phyloP scores from a whole-genome alignment of 2,888 invertebrate species.

The Amblyjoppa proteus region DNA sequence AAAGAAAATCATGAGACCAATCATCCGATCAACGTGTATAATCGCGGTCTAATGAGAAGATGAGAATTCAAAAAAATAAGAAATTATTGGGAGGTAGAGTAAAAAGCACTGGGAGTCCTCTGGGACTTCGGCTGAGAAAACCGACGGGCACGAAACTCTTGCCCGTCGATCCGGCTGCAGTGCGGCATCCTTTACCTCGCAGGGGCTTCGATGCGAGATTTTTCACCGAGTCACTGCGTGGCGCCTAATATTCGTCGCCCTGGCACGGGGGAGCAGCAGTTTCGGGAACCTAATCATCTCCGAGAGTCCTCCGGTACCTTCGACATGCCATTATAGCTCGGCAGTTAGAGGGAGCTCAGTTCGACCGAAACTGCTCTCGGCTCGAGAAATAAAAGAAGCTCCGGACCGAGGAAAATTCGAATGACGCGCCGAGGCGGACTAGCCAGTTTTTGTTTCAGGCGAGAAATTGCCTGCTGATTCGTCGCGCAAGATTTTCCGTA shows the following conservation, averaged over 20 bases:
- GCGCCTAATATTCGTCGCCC: conserved; percentile 64
- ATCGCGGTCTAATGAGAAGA: conserved; percentile 56
- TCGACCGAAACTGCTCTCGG: conserved; percentile 66
- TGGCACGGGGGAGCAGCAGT: conserved; percentile 1
- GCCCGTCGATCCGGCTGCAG: conserved; percentile 39
- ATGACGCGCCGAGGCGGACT: conserved; percentile 70
- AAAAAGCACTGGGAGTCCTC: conserved; percentile 30
- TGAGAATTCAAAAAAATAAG: not conserved
- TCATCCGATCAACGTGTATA: conserved; percentile 63
- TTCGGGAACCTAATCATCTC: conserved; percentile 41
- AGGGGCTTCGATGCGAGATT: conserved; percentile 49
- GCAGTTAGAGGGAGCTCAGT: conserved; percentile 58
- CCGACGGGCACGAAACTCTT: conserved; percentile 1
- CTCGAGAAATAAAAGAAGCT: conserved; percentile 37
- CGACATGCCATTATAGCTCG: conserved; percentile 60
- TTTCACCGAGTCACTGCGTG: conserved; percentile 70
- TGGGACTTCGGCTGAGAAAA: conserved; percentile 42
- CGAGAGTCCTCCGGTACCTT: not conserved
- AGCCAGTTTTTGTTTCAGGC: conserved; percentile 36
- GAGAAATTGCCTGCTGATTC: conserved; percentile 61
- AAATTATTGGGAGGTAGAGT: conserved; percentile 10
- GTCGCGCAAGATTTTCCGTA: conserved; percentile 71
- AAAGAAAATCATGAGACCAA: conserved; percentile 56
- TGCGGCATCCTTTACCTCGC: conserved; percentile 58
- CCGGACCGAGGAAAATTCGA: conserved; percentile 74